Base-by-base conservation (phyloP, 2,888 invertebrate genomes). In the Bimastos eiseni region DNA sequence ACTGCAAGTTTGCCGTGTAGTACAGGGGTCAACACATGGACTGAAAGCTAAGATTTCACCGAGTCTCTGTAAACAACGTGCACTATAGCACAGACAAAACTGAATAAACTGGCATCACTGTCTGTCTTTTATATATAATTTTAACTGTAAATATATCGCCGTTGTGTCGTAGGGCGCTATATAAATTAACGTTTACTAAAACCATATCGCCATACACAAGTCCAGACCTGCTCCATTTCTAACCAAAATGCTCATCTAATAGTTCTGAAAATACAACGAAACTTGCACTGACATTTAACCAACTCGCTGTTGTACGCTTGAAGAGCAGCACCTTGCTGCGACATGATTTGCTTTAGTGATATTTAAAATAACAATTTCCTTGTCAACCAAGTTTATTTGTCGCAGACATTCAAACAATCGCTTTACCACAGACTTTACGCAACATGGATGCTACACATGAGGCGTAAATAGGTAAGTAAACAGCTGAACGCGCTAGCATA, bases 231-330 rank as follows among this genome's bases (percentile, higher is more conserved):
- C 70, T 70, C 70, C 70, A 70, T 70, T 70, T 70, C 30, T 70
- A 30, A 11, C 8, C n/a, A 70, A 70, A 70, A 70, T 70, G n/a
- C 70, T 13, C 30, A 4, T 70, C 70, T 70, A 70, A 70, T n/a
- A 70, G 30, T n/a, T 70, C n/a, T 70, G 70, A n/a, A n/a, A 30
- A 70, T n/a, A n/a, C 70, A 70, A 36, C 24, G 34, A 86, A 86
- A 86, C 36, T 34, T 86, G 36, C 17, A 93, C 94, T 93, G 93
- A 95, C 95, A 95, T 93, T 95, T 95, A 0, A 95, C 95, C 44
- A 95, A 92, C 92, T 95, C 95, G 91, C 95, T 95, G 92, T 95
- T 95, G 92, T 95, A 95, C 91, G 93, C 94, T 92, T 95, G 95
- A 84, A 95, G 92, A 38, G 95, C 94, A 83, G 95, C 95, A 49